phyloP scores from a whole-genome alignment of 2,113 vertebrate species.

The Ascaphus truei region DNA sequence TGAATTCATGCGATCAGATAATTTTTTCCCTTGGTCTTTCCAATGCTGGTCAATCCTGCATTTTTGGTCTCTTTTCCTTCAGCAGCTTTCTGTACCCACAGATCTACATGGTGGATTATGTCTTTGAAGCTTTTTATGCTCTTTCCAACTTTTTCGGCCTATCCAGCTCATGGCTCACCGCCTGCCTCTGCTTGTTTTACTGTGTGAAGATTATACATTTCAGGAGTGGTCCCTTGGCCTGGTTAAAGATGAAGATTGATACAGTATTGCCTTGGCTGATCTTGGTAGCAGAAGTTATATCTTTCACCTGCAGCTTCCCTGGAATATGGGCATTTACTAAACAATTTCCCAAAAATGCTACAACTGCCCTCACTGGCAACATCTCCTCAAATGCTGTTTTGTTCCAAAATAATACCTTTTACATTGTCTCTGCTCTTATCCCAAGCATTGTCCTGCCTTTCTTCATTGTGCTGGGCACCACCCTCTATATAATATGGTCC shows the following conservation, averaged over 20 bases:
- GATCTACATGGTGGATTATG: too few relatives aligned
- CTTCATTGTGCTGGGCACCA: neutral
- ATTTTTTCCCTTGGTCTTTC: neutral
- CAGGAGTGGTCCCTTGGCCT: neutral
- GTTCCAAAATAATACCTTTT: neutral
- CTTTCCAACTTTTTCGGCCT: too few relatives aligned
- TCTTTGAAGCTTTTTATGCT: too few relatives aligned
- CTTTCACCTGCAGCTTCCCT: neutral
- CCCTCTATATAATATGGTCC: neutral
- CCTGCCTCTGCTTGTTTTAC: constrained; percentile 3
- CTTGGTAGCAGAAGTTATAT: neutral
- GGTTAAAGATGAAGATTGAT: neutral
- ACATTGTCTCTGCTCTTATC: neutral
- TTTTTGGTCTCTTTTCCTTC: neutral
- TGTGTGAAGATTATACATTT: neutral
- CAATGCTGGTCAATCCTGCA: neutral
- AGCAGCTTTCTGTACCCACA: neutral
- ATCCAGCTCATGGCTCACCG: neutral
- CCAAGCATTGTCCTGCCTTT: constrained; percentile 7
- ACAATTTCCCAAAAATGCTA: neutral
- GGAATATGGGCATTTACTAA: neutral
- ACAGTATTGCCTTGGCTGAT: neutral
- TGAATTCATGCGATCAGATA: neutral
- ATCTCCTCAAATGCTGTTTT: neutral
- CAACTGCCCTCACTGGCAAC: neutral